phyloP scores from a whole-genome alignment of 2,888 invertebrate species.

The Dione juno region DNA sequence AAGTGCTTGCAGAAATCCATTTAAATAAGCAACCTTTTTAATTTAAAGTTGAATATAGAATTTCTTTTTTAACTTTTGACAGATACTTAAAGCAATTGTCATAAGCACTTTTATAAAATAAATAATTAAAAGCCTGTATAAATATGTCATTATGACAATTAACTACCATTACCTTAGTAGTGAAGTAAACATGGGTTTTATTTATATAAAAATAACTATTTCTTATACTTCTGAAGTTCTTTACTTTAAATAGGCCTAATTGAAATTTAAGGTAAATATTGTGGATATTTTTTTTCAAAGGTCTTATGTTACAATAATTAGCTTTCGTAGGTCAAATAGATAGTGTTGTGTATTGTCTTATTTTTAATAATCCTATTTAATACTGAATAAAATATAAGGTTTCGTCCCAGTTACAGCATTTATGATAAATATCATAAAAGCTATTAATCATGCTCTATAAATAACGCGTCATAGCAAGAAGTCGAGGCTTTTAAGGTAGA shows the following conservation, averaged over 20 bases:
- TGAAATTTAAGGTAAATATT: background rate
- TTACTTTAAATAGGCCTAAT: too few species aligned
- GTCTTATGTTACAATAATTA: background rate
- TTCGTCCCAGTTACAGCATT: background rate
- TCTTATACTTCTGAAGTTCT: too few species aligned
- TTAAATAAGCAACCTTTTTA: too few species aligned
- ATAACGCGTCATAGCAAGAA: conserved; percentile 8
- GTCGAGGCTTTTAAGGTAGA: background rate
- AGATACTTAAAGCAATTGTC: background rate
- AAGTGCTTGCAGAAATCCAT: background rate
- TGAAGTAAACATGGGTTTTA: too few species aligned
- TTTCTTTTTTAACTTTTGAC: too few species aligned
- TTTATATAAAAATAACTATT: too few species aligned
- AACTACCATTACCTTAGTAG: too few species aligned
- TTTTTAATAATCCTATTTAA: background rate
- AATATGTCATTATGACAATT: too few species aligned
- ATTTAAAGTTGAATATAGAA: background rate
- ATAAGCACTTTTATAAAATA: background rate
- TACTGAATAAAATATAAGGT: background rate
- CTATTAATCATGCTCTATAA: conserved; percentile 12
- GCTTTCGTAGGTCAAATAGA: background rate
- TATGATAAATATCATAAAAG: conserved; percentile 3
- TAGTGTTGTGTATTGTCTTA: too few species aligned
- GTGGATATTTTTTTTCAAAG: background rate
- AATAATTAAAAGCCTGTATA: too few species aligned